phyloP scores from a whole-genome alignment of 2,797 vertebrate species.

The Psittacula derbiana region DNA sequence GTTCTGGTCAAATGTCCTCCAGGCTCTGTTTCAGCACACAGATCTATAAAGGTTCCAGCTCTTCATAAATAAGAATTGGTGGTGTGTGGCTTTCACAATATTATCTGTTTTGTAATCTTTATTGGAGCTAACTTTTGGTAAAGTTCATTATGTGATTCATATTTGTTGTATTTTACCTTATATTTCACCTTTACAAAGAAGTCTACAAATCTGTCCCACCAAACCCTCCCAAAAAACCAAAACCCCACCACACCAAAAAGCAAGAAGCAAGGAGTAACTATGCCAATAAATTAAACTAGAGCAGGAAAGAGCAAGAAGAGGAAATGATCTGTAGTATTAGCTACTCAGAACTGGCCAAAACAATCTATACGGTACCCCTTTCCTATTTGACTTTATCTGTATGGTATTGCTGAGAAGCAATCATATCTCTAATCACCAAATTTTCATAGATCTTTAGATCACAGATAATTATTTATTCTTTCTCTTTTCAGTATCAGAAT shows the following conservation, averaged over 20 bases:
- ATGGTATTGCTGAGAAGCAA: background rate
- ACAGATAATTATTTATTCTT: background rate
- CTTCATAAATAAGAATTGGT: background rate
- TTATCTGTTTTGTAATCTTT: background rate
- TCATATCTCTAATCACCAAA: background rate
- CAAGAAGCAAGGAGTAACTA: background rate
- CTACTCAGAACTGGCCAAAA: background rate
- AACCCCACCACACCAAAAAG: background rate
- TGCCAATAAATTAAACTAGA: background rate
- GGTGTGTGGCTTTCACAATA: background rate
- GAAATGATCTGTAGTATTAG: background rate
- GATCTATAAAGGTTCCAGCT: background rate
- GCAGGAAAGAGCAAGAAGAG: background rate
- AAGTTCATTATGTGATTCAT: background rate
- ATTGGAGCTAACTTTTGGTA: background rate
- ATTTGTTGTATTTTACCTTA: background rate
- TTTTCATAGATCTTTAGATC: background rate
- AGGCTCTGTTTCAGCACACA: background rate
- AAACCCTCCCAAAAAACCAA: fast-evolving
- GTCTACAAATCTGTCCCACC: background rate
- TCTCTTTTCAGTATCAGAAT: background rate
- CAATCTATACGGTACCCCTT: background rate
- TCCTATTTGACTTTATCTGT: background rate
- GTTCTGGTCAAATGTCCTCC: background rate
- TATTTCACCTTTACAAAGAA: background rate